phyloP scores from a whole-genome alignment of 2,888 invertebrate species.

The Leptinotarsa rubiginosa region DNA sequence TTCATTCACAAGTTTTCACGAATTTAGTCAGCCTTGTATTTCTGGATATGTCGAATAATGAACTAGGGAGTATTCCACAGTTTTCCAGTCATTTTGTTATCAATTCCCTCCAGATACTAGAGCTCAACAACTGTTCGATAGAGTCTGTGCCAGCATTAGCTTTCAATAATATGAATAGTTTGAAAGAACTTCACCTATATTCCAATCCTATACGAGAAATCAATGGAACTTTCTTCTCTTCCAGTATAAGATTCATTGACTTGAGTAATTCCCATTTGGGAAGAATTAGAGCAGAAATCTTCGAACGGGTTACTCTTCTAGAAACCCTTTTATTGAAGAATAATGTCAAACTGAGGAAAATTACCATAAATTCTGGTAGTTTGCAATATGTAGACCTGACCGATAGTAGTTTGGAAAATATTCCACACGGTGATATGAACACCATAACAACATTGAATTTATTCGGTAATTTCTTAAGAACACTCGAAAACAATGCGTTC shows the following conservation, averaged over 20 bases:
- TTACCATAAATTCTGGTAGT: conserved; percentile 68
- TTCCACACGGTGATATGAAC: conserved; percentile 74
- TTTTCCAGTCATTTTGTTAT: conserved; percentile 68
- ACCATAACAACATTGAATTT: conserved; percentile 71
- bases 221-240: conserved; percentile 52
- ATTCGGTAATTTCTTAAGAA: conserved; percentile 74
- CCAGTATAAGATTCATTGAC: conserved; percentile 66
- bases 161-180: conserved; percentile 68
- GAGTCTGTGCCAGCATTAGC: conserved; percentile 68
- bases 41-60: conserved; percentile 76
- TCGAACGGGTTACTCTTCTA: conserved; percentile 72
- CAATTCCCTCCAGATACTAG: conserved; percentile 70
- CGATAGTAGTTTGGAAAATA: conserved; percentile 72
- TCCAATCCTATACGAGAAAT: conserved; percentile 61
- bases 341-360: conserved; percentile 70
- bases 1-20: conserved; percentile 69
- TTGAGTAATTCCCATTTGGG: conserved; percentile 72
- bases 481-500: conserved; percentile 72
- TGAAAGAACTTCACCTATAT: conserved; percentile 69
- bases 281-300: conserved; percentile 68
- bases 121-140: conserved; percentile 74
- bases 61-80: conserved; percentile 63
- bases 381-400: conserved; percentile 72
- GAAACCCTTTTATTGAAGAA: conserved; percentile 72
- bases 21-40: conserved; percentile 69